Evolutionary conservation across 1,140 invertebrate genomes (phyloP).

Genomic region (Ruditapes philippinarum): DNA sequence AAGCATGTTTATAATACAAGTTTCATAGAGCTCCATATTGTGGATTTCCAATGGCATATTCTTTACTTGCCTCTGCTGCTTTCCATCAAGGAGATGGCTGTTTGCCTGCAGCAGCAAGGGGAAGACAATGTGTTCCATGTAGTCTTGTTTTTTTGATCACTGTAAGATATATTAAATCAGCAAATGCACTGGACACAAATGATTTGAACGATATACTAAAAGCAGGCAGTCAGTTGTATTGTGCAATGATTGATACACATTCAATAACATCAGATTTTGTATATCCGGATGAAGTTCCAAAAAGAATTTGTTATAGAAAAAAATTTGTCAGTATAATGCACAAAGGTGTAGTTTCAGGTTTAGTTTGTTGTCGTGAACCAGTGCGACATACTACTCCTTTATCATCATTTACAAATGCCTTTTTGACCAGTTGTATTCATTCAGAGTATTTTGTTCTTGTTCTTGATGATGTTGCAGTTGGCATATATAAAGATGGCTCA

Average conservation of each 20-base stretch:
- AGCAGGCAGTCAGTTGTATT: slow-evolving; percentile 5
- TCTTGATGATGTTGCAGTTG: not conserved
- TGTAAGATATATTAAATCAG: not conserved
- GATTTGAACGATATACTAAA: not conserved
- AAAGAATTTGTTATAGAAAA: not conserved
- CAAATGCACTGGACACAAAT: not conserved
- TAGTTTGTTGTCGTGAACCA: not conserved
- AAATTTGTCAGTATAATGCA: not conserved
- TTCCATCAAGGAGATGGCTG: not conserved
- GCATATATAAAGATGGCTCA: not conserved
- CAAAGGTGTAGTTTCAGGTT: not conserved
- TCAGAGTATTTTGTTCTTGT: not conserved
- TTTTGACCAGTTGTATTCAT: not conserved
- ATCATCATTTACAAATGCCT: not conserved
- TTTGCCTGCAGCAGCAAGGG: not conserved
- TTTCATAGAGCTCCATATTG: no score
- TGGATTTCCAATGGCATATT: slow-evolving; percentile 9
- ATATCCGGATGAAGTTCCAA: not conserved
- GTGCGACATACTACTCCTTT: not conserved
- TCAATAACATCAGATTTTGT: not conserved
- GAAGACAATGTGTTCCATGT: slow-evolving; percentile 12
- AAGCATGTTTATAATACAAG: no score
- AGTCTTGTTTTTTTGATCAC: not conserved
- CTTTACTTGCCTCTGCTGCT: not conserved
- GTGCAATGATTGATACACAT: not conserved